Evolutionary conservation across 53 echinoderm and acorn worm species (phyloP).

Genomic region (Antedon mediterranea): DNA sequence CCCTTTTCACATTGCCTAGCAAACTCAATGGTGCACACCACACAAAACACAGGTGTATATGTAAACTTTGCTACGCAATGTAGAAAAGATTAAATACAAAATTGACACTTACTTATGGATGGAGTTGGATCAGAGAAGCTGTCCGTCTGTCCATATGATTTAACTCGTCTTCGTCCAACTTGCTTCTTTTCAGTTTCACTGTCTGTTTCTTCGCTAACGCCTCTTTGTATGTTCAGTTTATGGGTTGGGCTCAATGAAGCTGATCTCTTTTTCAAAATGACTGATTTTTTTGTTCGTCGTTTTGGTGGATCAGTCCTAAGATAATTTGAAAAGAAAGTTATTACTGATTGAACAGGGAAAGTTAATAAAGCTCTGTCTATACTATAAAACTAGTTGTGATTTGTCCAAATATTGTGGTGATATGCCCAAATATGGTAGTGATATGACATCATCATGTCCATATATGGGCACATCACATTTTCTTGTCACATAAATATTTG

Average conservation of each 20-base stretch:
- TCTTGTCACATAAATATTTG: too few relatives aligned
- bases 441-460: too few relatives aligned
- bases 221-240: slow-evolving; percentile 21
- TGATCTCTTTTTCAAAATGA: slow-evolving; percentile 41
- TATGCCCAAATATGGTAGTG: too few relatives aligned
- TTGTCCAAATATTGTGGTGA: too few relatives aligned
- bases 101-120: not conserved
- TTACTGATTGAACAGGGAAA: too few relatives aligned
- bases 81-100: not conserved
- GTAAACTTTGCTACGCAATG: not conserved
- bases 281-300: slow-evolving; percentile 20
- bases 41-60: not conserved
- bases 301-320: slow-evolving; percentile 18
- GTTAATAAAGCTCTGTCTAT: too few relatives aligned
- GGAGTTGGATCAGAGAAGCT: slow-evolving; percentile 53
- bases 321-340: not conserved
- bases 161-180: not conserved
- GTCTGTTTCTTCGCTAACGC: slow-evolving; percentile 45
- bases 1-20: too few relatives aligned
- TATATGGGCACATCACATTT: too few relatives aligned
- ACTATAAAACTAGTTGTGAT: too few relatives aligned
- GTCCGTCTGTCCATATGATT: slow-evolving; percentile 2
- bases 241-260: slow-evolving; percentile 74
- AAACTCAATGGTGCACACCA: too few relatives aligned
- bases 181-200: slow-evolving; percentile 53